A percentile compares a stretch with the other conserved stretches of the same genome.
phyloP scores from a whole-genome alignment of 2,113 vertebrate species.

The Campylomormyrus numenius region DNA sequence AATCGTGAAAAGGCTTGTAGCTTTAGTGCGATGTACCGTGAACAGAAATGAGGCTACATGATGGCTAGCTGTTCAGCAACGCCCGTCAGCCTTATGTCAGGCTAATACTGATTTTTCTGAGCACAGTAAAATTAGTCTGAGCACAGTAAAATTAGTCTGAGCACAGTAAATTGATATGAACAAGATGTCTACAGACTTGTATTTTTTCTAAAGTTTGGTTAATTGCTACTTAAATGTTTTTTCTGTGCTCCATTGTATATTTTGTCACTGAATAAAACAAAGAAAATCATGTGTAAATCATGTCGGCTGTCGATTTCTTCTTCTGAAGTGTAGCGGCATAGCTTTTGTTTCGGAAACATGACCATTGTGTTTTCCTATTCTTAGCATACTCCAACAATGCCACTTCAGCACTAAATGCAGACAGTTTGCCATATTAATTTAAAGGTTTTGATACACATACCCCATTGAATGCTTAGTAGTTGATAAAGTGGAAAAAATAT shows the following conservation, averaged over 20 bases:
- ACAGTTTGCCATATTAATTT: not conserved
- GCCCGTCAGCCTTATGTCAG: not conserved
- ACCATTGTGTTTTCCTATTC: not conserved
- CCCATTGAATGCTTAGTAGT: not conserved
- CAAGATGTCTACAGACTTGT: not conserved
- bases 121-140: not conserved
- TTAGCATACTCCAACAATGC: not conserved
- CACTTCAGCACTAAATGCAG: not conserved
- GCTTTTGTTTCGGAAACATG: not conserved
- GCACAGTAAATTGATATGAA: not conserved
- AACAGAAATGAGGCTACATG: not conserved
- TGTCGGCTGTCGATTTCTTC: not conserved
- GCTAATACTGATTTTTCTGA: not conserved
- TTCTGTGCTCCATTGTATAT: not conserved
- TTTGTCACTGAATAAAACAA: no score
- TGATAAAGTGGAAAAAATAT: not conserved
- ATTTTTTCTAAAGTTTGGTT: not conserved
- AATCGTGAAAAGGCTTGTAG: not conserved
- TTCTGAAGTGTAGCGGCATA: not conserved
- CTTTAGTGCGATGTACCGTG: not conserved
- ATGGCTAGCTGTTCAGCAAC: not conserved
- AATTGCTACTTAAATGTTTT: not conserved
- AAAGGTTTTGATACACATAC: not conserved
- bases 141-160: not conserved
- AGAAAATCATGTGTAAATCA: no score